Evolutionary conservation across 2,113 vertebrate genomes (phyloP), one percentile per base, ranked within the genome.

Genomic region (Aythya baeri): DNA sequence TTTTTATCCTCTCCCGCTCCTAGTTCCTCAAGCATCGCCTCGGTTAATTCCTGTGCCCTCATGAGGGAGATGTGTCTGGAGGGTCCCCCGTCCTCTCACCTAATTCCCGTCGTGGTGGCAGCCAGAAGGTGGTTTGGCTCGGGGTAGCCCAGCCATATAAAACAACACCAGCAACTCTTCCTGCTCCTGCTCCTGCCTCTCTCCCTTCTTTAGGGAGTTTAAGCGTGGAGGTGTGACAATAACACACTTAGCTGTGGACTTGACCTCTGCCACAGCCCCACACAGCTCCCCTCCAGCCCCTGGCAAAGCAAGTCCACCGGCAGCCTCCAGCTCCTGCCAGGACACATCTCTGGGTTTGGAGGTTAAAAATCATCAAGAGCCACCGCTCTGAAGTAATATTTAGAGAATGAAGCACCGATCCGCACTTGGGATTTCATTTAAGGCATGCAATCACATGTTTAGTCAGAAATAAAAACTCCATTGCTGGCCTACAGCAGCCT

Each of bases 271-370:
- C 26, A 9, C 21, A 4, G 52, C 46, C 17, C 5, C 4, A n/a
- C 32, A 5, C 17, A 11, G 31, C 23, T 27, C 36, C 25, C 25
- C 6, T 25, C 27, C 58, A 17, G 32, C 58, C 36, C 17, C 20
- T 13, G 1, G 26, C 7, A 6, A 14, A 34, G 12, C 34, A 70
- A 59, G 52, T 49, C 67, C 22, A 1, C 4, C 3, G 17, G 7
- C 31, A 7, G 18, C 2, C 0, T 1, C 17, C n/a, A 4, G 0
- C n/a, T 67, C 4, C 10, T 4, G 25, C 6, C 32, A 5, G 63
- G 55, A 4, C 4, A 1, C 8, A 18, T 7, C 22, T 32, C 26
- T 8, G 59, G 16, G 27, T 21, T 46, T 34, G 6, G 27, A 14
- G 50, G 21, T 31, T 46, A 7, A 36, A 76, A 70, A 17, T 8